phyloP scores from a whole-genome alignment of 92 coral and sea anemone species.

The Porites rus region DNA sequence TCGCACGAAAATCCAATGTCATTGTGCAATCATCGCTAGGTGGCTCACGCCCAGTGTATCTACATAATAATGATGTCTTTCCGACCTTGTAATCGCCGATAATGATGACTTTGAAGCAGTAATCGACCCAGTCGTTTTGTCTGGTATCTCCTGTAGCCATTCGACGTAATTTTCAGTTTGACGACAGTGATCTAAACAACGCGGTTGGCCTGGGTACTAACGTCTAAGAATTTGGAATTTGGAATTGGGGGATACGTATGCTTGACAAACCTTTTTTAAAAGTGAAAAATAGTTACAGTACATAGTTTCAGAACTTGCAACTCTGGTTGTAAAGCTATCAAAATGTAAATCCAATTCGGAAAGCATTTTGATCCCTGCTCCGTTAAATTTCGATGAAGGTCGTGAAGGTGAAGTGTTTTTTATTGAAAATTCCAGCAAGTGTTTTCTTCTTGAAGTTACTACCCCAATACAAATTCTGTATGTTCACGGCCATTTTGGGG shows the following conservation, averaged over 20 bases:
- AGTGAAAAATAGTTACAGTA: no score
- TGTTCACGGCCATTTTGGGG: no score
- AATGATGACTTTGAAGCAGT: conserved; percentile 84
- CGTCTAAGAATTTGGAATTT: neutral
- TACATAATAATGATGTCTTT: conserved; percentile 81
- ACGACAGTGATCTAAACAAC: neutral
- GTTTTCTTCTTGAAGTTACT: no score
- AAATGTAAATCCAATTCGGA: no score
- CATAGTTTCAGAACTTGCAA: no score
- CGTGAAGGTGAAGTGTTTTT: no score
- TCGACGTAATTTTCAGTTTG: neutral
- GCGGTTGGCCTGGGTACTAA: neutral
- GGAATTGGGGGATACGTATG: neutral
- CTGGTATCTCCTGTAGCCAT: conserved; percentile 32
- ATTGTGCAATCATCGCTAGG: conserved; percentile 26
- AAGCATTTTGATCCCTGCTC: no score
- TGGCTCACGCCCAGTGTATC: conserved; percentile 73
- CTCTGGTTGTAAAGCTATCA: no score
- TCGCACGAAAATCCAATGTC: conserved; percentile 80
- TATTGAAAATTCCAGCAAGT: no score
- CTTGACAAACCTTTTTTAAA: neutral
- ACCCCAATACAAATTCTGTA: no score
- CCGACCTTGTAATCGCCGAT: conserved; percentile 89
- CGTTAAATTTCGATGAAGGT: no score
- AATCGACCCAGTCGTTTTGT: conserved; percentile 48